Evolutionary conservation across 2,113 vertebrate genomes (phyloP).

Genomic region (Nothobranchius furzeri): DNA sequence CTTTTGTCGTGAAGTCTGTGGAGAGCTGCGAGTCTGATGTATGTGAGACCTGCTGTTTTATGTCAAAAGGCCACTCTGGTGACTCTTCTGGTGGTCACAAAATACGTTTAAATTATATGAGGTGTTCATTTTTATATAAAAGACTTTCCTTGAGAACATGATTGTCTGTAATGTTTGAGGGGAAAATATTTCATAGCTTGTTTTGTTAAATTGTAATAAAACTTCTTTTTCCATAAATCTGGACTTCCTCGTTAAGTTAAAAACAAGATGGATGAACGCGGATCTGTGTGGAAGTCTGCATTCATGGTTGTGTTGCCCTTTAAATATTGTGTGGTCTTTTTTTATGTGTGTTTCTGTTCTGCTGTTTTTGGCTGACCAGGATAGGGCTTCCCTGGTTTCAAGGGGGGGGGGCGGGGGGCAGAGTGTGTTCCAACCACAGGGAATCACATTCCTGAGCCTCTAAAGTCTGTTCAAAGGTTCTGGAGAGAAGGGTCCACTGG

Average conservation of each 20-base stretch:
- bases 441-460: too few relatives aligned
- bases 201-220: conserved; percentile 64
- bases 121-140: conserved; percentile 62
- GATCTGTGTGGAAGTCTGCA: too few relatives aligned
- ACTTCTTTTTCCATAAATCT: conserved; percentile 44
- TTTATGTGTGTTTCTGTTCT: too few relatives aligned
- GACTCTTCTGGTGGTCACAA: conserved; percentile 38
- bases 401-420: too few relatives aligned
- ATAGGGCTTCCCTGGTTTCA: too few relatives aligned
- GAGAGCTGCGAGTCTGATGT: conserved; percentile 43
- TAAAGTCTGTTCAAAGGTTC: too few relatives aligned
- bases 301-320: too few relatives aligned
- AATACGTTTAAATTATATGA: conserved; percentile 44
- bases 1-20: conserved; percentile 55
- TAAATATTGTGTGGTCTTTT: too few relatives aligned
- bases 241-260: conserved; percentile 15
- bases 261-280: too few relatives aligned
- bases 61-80: conserved; percentile 52
- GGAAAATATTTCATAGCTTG: conserved; percentile 36
- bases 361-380: too few relatives aligned
- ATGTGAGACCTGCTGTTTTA: conserved; percentile 66
- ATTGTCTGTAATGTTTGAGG: conserved; percentile 61
- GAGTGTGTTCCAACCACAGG: too few relatives aligned
- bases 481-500: too few relatives aligned
- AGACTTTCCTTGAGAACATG: conserved; percentile 57